Evolutionary conservation across 2,113 vertebrate genomes (phyloP).

Genomic region (Cricetomys ansorgei): DNA sequence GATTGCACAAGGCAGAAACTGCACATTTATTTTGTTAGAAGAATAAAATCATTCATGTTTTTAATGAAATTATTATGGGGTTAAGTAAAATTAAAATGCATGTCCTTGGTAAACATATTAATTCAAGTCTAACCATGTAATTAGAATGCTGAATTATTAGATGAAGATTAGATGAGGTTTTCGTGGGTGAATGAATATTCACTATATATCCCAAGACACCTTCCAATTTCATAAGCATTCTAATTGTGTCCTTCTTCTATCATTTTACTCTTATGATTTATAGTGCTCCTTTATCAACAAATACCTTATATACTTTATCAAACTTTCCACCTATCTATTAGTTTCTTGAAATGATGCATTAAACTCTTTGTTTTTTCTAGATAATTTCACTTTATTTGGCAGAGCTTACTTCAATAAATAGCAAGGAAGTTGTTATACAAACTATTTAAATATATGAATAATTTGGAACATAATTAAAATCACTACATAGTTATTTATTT

Average conservation of each 20-base stretch:
- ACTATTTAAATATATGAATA: background rate
- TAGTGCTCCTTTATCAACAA: background rate
- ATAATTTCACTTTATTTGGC: constrained; percentile 1
- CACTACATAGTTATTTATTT: background rate
- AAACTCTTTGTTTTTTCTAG: background rate
- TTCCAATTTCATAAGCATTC: constrained; percentile 68
- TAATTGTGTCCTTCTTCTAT: constrained; percentile 26
- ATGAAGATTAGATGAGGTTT: constrained; percentile 76
- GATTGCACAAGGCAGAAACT: background rate
- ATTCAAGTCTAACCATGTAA: constrained; percentile 70
- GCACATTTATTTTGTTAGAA: background rate
- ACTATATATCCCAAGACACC: constrained; percentile 64
- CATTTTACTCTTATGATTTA: constrained; percentile 24
- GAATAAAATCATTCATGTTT: constrained; percentile 59
- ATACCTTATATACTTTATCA: background rate
- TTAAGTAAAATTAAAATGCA: constrained; percentile 76
- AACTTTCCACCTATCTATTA: background rate
- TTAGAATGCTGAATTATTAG: constrained; percentile 75
- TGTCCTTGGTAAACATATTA: constrained; percentile 77
- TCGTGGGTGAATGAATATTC: constrained; percentile 75
- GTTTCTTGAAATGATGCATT: constrained; percentile 13
- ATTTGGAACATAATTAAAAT: background rate
- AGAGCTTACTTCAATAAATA: background rate
- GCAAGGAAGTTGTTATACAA: background rate
- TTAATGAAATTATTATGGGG: constrained; percentile 61